These are phyloP conservation scores for Metaphire vulgaris DNA, from an alignment of 1,140 invertebrate genomes.

Conservation along the genomic window DNA sequence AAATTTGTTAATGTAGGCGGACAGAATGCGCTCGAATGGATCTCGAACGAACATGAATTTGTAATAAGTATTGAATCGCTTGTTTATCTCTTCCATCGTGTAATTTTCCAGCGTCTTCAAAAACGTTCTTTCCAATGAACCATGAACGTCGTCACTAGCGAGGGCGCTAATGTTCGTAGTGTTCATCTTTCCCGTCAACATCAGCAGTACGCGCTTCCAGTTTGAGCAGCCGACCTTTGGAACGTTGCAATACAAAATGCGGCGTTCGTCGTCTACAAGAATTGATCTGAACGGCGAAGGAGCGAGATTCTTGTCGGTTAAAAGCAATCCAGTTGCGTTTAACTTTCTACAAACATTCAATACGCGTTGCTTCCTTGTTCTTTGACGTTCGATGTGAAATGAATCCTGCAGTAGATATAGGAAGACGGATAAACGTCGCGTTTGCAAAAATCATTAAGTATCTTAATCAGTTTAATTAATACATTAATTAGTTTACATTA, in stretches of 20 bases:
- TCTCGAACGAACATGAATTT: conserved; percentile 82
- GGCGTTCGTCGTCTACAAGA: conserved; percentile 70
- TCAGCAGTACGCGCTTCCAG: conserved; percentile 87
- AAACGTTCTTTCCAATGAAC: conserved; percentile 32
- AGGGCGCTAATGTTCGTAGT: background rate
- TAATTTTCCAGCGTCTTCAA: conserved; percentile 56
- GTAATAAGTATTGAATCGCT: conserved; percentile 58
- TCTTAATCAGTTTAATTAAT: too few relatives aligned
- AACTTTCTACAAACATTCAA: too few relatives aligned
- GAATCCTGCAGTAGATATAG: too few relatives aligned
- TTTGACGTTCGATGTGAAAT: too few relatives aligned
- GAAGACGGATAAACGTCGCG: too few relatives aligned
- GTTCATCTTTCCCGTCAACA: too few relatives aligned
- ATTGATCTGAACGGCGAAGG: too few relatives aligned
- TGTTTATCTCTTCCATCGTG: conserved; percentile 55
- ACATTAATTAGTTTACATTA: too few relatives aligned
- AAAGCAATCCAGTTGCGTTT: too few relatives aligned
- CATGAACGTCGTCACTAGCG: conserved; percentile 36
- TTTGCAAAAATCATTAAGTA: too few relatives aligned
- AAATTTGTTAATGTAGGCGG: conserved; percentile 84
- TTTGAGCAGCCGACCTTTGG: conserved; percentile 95
- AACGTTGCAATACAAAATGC: conserved; percentile 82
- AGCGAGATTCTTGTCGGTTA: too few relatives aligned
- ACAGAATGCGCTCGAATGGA: conserved; percentile 81
- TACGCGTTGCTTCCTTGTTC: too few relatives aligned